Evolutionary conservation across 2,113 vertebrate species (phyloP), one percentile per base, ranked within the genome.

Genomic region (Heteronetta atricapilla): DNA sequence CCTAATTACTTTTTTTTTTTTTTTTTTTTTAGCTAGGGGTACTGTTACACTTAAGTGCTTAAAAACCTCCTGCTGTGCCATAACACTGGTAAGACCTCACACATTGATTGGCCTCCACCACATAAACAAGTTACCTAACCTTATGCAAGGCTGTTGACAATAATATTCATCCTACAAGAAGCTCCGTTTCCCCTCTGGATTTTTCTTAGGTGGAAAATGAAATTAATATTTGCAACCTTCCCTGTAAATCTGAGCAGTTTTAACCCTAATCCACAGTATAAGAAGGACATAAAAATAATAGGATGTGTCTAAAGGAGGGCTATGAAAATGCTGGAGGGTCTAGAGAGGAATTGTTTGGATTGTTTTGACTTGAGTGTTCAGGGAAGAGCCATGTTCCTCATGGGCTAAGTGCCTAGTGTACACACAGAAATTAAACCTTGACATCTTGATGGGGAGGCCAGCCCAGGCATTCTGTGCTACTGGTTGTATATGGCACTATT

Each of bases 81-180:
- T 52, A 52, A n/a, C 25, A 10, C 25, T 38, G 55, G 25, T 13
- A 3, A 40, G 67, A 76, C 44, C 55, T 69, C 50, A 29, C 13
- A 1, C 48, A 74, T 28, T 29, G 55, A 46, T 13, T 66, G 14
- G 50, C 80, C 22, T 80, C 13, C 80, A 82, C 72, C 94, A 40
- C 59, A 79, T 74, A 85, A 84, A 80, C 73, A 85, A 63, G 59
- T 91, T 82, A 60, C 13, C 88, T 86, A 88, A 92, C 64, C 48
- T 75, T 46, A 8, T 55, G 67, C 62, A 55, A 89, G 72, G 48
- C 75, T 87, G 56, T 26, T 53, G 40, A 7, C 42, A 60, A 0
- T 29, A 79, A 16, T 2, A 28, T 4, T 38, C 34, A 75, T 36
- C 56, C 60, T 82, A 42, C 82, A 67, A 70, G 70, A 75, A 82